A percentile compares a stretch with the other conserved stretches of the same genome.
These are phyloP conservation scores for Lycophotia porphyrea DNA, from an alignment of 2,888 invertebrate genomes.

Conservation along the genomic window DNA sequence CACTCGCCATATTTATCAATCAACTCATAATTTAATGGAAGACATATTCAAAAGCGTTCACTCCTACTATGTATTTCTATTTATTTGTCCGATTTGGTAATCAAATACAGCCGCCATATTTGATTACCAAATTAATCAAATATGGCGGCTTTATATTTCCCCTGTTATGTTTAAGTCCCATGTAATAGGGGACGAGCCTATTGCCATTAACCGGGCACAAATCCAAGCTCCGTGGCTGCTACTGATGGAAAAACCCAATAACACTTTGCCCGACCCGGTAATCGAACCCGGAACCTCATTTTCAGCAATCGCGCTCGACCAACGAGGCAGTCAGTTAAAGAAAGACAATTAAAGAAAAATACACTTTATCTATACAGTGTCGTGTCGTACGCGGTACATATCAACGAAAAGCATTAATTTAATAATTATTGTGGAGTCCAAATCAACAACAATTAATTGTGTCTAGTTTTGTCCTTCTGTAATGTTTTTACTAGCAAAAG, in stretches of 20 bases:
- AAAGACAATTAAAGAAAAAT: neutral
- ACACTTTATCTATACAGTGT: neutral
- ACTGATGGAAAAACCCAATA: too few species aligned
- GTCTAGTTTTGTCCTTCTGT: slow-evolving; percentile 18
- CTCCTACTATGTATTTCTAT: slow-evolving; percentile 1
- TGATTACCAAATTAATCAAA: too few species aligned
- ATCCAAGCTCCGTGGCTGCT: too few species aligned
- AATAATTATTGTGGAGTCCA: slow-evolving; percentile 14
- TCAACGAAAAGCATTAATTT: slow-evolving; percentile 24
- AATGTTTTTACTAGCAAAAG: neutral
- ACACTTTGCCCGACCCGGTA: too few species aligned
- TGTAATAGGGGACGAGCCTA: too few species aligned
- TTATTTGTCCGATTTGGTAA: neutral
- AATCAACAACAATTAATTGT: slow-evolving; percentile 28
- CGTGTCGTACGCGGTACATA: neutral
- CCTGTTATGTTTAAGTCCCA: too few species aligned
- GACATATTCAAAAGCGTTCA: slow-evolving; percentile 16
- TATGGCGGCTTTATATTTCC: neutral
- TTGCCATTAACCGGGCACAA: too few species aligned
- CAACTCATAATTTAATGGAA: slow-evolving; percentile 29
- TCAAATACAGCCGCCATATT: slow-evolving; percentile 13
- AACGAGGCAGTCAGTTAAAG: too few species aligned
- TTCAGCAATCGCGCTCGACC: too few species aligned
- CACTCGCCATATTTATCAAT: slow-evolving; percentile 4
- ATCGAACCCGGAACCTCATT: too few species aligned